Percentiles rank a stretch among this genome's conserved stretches.
These are phyloP conservation scores for Drosophila pachea DNA, from an alignment of 1,140 invertebrate species.

Conservation along the genomic window DNA sequence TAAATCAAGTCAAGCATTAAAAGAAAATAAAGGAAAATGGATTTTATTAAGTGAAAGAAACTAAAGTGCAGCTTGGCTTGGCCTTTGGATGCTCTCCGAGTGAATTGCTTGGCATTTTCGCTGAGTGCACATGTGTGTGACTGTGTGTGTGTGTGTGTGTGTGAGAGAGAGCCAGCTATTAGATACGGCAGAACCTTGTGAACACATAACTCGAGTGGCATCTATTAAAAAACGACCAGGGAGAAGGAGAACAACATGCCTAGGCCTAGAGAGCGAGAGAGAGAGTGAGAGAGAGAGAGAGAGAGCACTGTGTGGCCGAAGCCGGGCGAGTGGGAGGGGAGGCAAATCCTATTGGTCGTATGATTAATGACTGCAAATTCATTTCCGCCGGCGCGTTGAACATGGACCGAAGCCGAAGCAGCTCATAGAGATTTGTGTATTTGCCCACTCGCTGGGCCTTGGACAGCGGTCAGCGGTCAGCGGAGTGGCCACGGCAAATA, in stretches of 20 bases:
- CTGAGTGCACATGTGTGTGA: no score
- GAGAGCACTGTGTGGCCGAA: no score
- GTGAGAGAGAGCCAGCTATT: neutral
- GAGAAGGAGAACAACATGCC: neutral
- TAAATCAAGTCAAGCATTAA: no score
- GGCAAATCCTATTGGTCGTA: constrained; percentile 63
- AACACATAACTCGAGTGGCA: neutral
- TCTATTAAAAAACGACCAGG: neutral
- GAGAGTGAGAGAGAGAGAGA: neutral
- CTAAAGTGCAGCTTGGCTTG: no score
- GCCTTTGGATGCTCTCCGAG: no score
- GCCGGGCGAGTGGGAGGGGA: neutral
- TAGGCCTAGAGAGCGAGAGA: neutral
- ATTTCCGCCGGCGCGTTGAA: constrained; percentile 56
- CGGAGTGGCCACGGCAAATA: no score
- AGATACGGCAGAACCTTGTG: neutral
- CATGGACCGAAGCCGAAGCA: neutral
- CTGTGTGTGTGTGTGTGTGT: no score
- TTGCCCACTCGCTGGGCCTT: neutral
- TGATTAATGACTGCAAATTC: constrained; percentile 74
- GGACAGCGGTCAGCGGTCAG: neutral
- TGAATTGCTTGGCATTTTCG: no score
- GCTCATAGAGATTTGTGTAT: constrained; percentile 38
- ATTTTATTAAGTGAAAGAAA: no score
- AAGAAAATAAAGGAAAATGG: no score